Percentiles rank a stretch among this genome's conserved stretches.
phyloP scores from a whole-genome alignment of 2,888 invertebrate genomes.

The Schizaphis graminum region DNA sequence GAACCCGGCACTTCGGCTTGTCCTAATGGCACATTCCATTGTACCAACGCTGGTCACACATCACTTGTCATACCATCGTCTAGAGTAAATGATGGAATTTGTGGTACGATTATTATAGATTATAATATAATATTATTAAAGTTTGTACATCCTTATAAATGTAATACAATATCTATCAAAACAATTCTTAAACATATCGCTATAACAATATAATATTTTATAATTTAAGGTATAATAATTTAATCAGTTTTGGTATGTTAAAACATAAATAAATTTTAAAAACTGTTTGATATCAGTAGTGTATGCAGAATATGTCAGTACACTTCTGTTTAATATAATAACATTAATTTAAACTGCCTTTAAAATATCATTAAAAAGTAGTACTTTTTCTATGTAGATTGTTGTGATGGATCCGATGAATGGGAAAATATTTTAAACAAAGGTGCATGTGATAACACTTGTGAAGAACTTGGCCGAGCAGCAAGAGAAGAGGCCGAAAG shows the following conservation, averaged over 20 bases:
- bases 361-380: slow-evolving; percentile 19
- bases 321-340: background rate
- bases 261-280: no score
- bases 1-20: slow-evolving; percentile 93
- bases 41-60: slow-evolving; percentile 85
- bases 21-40: slow-evolving; percentile 85
- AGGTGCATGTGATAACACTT: slow-evolving; percentile 80
- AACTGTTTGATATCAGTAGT: background rate
- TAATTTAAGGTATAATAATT: background rate
- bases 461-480: slow-evolving; percentile 83
- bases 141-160: background rate
- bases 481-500: slow-evolving; percentile 82
- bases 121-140: background rate
- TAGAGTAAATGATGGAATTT: slow-evolving; percentile 92
- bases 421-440: slow-evolving; percentile 74
- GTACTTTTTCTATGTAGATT: slow-evolving; percentile 75
- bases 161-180: background rate
- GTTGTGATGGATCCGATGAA: slow-evolving; percentile 93
- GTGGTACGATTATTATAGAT: slow-evolving; percentile 72
- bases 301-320: background rate
- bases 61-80: slow-evolving; percentile 84
- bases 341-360: background rate
- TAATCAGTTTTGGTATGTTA: background rate
- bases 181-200: background rate
- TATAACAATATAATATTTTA: background rate